Conservation (phyloP, 2,888 invertebrate genomes). For the Napeogenes sylphis region DNA sequence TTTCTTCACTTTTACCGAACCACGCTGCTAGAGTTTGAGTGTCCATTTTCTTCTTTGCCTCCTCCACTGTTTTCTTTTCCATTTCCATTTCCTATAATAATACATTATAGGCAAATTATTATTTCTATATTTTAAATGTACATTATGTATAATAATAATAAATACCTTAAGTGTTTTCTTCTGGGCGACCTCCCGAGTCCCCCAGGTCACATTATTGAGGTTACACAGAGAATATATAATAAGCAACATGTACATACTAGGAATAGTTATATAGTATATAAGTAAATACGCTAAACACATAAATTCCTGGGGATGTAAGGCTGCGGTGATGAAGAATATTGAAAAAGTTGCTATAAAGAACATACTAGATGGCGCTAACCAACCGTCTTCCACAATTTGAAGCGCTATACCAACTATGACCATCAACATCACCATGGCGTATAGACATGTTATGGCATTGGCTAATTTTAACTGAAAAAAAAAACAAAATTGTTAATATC, state of each 20-base stretch:
- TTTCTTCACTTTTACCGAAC: constrained; percentile 84
- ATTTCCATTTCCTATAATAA: constrained; percentile 85
- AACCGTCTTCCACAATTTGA: constrained; percentile 87
- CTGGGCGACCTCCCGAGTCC: constrained; percentile 87
- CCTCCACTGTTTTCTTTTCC: constrained; percentile 88
- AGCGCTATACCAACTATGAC: constrained; percentile 88
- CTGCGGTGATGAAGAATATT: constrained; percentile 80
- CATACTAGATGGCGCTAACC: constrained; percentile 89
- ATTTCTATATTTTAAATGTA: background rate
- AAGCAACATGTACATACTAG: constrained; percentile 95
- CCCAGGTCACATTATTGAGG: constrained; percentile 96
- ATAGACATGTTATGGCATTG: constrained; percentile 84
- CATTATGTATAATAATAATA: background rate
- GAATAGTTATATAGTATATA: constrained; percentile 92
- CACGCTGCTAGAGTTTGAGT: constrained; percentile 87
- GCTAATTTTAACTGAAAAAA: constrained; percentile 82
- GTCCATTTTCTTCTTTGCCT: constrained; percentile 88
- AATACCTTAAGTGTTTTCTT: constrained; percentile 64
- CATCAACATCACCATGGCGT: constrained; percentile 91
- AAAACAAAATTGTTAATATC: constrained; percentile 11
- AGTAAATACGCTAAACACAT: constrained; percentile 84
- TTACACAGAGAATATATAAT: constrained; percentile 95
- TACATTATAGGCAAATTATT: background rate
- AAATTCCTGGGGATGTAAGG: constrained; percentile 88
- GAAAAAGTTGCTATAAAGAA: constrained; percentile 86